Evolutionary conservation across 2,888 invertebrate species (phyloP), one percentile per base, ranked within the genome.

Genomic region (Tenthredo livida): DNA sequence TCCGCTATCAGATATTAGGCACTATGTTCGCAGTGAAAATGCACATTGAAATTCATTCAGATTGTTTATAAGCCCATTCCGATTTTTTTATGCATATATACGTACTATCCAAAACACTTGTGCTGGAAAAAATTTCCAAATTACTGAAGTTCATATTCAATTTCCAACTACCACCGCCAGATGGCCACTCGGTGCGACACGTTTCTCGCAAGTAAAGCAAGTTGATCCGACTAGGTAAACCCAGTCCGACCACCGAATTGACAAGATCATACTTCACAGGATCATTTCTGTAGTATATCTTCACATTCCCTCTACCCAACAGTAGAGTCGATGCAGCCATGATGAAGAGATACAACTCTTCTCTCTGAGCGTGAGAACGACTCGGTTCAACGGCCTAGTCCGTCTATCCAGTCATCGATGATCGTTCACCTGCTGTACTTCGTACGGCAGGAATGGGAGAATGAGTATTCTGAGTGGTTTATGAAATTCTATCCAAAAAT

Each of bases 221-320:
- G 29, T 21, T 15, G 58, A 5, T 15, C 21, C 21, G 25, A 37
- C 47, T 5, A 61, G 4, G n/a, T 80, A 12, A n/a, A 6, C 21
- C 21, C 37, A 21, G 37, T 9, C 10, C n/a, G 4, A 21, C 1
- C 12, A 4, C 2, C 12, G 4, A 0, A 15, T 0, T 0, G 9
- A 12, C 37, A 92, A 91, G 92, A 92, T 91, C 91, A 90, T 92
- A 91, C 95, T 95, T 95, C 95, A 95, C 95, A 95, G 95, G 95
- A 95, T 95, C 95, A 95, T 95, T 95, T 95, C 95, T 95, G 95
- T 95, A 95, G 95, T 95, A 94, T 93, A 94, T 95, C 94, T 95
- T 95, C 94, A 91, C 93, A 93, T 92, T 92, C 94, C 94, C 94
- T 94, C 92, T 93, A 93, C 92, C 93, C 93, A 93, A 94, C 90